Conservation (phyloP, 1,140 invertebrate species). For the Aricia agestis region DNA sequence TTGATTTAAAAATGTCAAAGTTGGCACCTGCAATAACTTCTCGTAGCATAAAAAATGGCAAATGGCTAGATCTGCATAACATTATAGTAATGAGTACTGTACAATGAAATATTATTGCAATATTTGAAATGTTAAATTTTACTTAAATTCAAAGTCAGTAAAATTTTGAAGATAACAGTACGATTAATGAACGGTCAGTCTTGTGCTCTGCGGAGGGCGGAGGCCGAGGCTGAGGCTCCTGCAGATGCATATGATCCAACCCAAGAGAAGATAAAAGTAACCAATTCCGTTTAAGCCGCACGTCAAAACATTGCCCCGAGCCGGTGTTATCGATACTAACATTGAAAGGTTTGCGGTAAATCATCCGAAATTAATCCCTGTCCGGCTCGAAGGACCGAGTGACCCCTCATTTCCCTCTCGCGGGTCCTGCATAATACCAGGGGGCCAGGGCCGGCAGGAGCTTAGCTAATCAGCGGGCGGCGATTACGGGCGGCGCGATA, state of each 20-base stretch:
- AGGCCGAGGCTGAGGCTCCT: no score
- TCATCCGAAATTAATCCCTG: conserved; percentile 22
- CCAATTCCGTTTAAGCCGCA: background rate
- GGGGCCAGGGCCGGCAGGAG: conserved; percentile 42
- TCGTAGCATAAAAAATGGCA: no score
- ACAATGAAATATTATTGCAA: background rate
- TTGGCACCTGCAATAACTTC: no score
- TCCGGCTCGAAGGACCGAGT: conserved; percentile 36
- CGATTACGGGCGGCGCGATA: conserved; percentile 60
- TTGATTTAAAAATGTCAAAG: no score
- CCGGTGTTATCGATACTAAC: background rate
- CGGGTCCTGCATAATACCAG: conserved; percentile 60
- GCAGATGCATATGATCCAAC: background rate
- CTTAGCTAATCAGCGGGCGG: conserved; percentile 66
- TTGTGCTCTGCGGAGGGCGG: no score
- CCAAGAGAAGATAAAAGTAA: background rate
- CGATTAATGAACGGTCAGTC: no score
- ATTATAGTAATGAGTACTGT: background rate
- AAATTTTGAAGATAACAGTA: no score
- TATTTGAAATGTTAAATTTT: no score
- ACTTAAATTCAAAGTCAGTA: no score
- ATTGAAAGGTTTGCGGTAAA: conserved; percentile 15
- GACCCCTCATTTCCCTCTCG: conserved; percentile 42
- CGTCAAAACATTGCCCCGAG: conserved; percentile 1
- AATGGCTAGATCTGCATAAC: background rate